Conservation (phyloP, 92 coral and sea anemone genomes). For the Palythoa caribaeorum region DNA sequence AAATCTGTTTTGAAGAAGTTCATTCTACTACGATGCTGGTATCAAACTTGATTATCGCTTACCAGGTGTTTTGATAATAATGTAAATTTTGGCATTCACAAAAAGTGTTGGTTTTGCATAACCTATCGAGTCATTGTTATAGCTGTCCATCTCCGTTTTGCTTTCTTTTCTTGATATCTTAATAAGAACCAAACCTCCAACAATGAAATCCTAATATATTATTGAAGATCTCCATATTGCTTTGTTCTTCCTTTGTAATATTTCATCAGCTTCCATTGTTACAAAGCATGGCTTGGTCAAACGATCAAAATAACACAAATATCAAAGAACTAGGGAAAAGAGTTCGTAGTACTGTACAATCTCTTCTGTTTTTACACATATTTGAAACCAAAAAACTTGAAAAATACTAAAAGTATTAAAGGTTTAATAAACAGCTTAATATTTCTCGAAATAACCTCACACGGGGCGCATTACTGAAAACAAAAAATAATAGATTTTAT, state of each 20-base stretch:
- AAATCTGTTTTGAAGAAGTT: background rate
- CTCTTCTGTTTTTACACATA: background rate
- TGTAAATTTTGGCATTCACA: conserved; percentile 34
- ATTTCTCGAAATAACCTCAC: background rate
- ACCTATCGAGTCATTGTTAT: conserved; percentile 18
- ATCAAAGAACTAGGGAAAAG: background rate
- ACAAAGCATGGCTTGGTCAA: conserved; percentile 34
- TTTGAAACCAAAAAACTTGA: background rate
- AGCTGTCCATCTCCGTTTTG: conserved; percentile 27
- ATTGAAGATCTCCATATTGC: conserved; percentile 29
- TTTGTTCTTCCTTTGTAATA: conserved; percentile 30
- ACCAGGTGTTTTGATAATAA: conserved; percentile 47
- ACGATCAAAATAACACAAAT: conserved; percentile 12
- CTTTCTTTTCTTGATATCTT: conserved; percentile 26
- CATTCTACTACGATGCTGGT: background rate
- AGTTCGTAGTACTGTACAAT: background rate
- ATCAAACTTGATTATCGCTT: background rate
- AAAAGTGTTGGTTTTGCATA: conserved; percentile 46
- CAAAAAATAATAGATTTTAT: background rate
- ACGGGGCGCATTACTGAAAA: conserved; percentile 2
- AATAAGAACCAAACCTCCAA: conserved; percentile 22
- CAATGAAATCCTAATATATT: conserved; percentile 40
- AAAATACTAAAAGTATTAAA: background rate
- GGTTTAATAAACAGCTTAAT: background rate
- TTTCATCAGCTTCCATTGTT: conserved; percentile 38